Percentiles rank a stretch among this genome's conserved stretches.
phyloP scores from a whole-genome alignment of 1,140 invertebrate genomes.

The Physella acuta region DNA sequence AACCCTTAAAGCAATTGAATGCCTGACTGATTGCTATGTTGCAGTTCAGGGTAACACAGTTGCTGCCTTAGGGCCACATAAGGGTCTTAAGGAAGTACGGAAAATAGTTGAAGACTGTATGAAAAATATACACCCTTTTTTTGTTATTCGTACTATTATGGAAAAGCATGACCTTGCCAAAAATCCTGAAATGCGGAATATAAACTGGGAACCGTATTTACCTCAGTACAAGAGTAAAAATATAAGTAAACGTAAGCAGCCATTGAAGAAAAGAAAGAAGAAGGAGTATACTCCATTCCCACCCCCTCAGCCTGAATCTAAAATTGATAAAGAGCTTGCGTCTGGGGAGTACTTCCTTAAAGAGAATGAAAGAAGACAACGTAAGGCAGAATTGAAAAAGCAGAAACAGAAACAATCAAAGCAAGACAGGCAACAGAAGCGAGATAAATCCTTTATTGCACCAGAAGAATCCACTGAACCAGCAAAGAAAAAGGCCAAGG shows the following conservation, averaged over 20 bases:
- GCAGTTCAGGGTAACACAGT: conserved; percentile 98
- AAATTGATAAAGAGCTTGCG: conserved; percentile 91
- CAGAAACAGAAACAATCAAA: conserved; percentile 19
- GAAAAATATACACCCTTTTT: conserved; percentile 77
- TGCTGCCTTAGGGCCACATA: conserved; percentile 89
- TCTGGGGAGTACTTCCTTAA: conserved; percentile 95
- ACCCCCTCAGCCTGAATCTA: conserved; percentile 86
- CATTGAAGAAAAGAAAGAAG: conserved; percentile 68
- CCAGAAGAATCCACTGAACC: conserved; percentile 19
- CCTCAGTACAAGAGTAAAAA: conserved; percentile 95
- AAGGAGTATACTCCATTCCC: conserved; percentile 97
- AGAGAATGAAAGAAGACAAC: conserved; percentile 73
- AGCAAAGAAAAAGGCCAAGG: conserved; percentile 15
- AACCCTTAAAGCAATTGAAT: conserved; percentile 94
- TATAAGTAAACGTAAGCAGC: conserved; percentile 81
- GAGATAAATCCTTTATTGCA: conserved; percentile 25
- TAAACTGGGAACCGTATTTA: conserved; percentile 96
- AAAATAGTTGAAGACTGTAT: conserved; percentile 95
- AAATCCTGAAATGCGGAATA: conserved; percentile 86
- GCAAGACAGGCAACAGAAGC: conserved; percentile 22
- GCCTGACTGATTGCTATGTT: conserved; percentile 97
- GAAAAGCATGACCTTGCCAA: conserved; percentile 92
- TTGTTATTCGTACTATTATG: conserved; percentile 75
- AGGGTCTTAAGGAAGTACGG: conserved; percentile 82
- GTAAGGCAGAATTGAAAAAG: conserved; percentile 43